Evolutionary conservation across 2,113 vertebrate species (phyloP).

Genomic region (Ardeotis arabs): DNA sequence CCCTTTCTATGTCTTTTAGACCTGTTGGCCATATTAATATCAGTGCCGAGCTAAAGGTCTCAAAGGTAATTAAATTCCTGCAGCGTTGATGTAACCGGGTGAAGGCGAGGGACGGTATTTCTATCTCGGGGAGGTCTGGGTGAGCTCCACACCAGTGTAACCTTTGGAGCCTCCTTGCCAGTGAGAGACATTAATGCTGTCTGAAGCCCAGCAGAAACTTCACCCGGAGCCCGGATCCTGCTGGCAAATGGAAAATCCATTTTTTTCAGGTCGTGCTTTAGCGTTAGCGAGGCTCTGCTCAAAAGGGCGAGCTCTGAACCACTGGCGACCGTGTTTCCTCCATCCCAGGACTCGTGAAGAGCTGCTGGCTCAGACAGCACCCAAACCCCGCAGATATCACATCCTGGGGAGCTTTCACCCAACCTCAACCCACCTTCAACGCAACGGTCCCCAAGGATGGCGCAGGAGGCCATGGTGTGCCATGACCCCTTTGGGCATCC

Average conservation of each 20-base stretch:
- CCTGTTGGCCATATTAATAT: neutral
- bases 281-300: neutral
- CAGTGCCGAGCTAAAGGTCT: neutral
- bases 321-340: neutral
- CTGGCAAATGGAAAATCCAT: neutral
- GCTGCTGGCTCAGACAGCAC: neutral
- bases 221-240: neutral
- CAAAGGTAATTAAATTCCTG: neutral
- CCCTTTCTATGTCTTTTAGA: neutral
- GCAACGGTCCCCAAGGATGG: neutral
- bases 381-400: fast-evolving
- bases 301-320: neutral
- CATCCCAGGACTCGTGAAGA: neutral
- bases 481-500: neutral
- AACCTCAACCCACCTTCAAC: neutral
- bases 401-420: neutral
- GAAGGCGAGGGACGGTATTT: neutral
- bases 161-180: constrained; percentile 12
- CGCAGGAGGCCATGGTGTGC: neutral
- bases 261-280: neutral
- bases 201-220: neutral
- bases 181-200: neutral
- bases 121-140: neutral
- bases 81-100: neutral
- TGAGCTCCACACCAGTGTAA: neutral